These are phyloP conservation scores for Cenopis cana DNA, from an alignment of 2,888 invertebrate genomes.

Conservation along the genomic window DNA sequence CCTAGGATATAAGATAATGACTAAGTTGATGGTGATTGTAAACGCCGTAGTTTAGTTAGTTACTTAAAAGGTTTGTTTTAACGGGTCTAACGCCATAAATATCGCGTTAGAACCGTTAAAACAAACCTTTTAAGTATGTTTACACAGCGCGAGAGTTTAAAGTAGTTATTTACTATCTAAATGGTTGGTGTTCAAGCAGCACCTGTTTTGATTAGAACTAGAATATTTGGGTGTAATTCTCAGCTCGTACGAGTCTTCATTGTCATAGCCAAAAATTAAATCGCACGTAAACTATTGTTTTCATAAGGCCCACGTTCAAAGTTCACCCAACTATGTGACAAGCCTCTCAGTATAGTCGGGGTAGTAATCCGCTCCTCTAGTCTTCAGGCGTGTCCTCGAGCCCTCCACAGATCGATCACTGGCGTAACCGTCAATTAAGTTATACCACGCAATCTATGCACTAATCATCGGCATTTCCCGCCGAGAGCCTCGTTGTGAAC, in stretches of 20 bases:
- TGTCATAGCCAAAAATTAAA: background rate
- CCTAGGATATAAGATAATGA: background rate
- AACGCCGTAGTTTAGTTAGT: background rate
- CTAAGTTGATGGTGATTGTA: background rate
- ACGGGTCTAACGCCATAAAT: no score
- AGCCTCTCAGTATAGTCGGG: background rate
- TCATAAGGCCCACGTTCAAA: background rate
- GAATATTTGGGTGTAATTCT: background rate
- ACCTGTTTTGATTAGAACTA: background rate
- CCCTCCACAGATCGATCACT: conserved; percentile 70
- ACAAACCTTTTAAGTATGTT: no score
- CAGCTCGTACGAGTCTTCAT: background rate
- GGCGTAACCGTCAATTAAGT: conserved; percentile 74
- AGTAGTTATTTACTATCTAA: background rate
- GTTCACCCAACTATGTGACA: background rate
- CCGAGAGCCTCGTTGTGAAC: conserved; percentile 44
- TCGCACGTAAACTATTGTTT: background rate
- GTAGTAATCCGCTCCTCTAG: conserved; percentile 24
- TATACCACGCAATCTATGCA: conserved; percentile 66
- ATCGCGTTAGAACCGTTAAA: no score
- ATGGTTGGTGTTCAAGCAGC: background rate
- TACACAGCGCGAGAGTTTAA: no score
- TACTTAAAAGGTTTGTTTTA: no score
- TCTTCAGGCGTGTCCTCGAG: conserved; percentile 16
- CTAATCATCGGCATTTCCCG: conserved; percentile 59